These are phyloP conservation scores for Amorpha juglandis DNA, from an alignment of 2,888 invertebrate genomes.

Conservation along the genomic window DNA sequence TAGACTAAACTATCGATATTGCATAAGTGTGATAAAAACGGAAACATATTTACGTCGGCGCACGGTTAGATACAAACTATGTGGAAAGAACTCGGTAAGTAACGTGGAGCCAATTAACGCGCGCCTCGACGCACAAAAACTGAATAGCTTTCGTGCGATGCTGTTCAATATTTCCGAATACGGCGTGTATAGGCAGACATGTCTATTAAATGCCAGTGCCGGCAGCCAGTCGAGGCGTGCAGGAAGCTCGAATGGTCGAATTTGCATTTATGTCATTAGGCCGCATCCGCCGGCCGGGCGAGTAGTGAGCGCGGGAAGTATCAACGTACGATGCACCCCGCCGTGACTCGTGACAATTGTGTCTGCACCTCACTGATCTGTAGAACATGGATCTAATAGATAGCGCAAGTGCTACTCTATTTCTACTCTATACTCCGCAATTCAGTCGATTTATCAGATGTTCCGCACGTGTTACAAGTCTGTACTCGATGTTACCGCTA, in stretches of 20 bases:
- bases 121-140: constrained; percentile 29
- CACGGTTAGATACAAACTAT: constrained; percentile 48
- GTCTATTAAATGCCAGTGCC: constrained; percentile 30
- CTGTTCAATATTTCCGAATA: constrained; percentile 43
- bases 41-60: constrained; percentile 39
- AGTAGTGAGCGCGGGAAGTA: constrained; percentile 27
- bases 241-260: constrained; percentile 75
- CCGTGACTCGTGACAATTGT: constrained; percentile 27
- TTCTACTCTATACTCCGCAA: too few relatives aligned
- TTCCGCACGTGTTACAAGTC: too few relatives aligned
- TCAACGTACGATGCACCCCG: constrained; percentile 34
- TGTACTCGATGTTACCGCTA: too few relatives aligned
- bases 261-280: constrained; percentile 80
- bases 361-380: background rate
- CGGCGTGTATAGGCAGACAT: constrained; percentile 32
- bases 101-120: constrained; percentile 59
- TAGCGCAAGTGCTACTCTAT: too few relatives aligned
- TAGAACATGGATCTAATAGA: too few relatives aligned
- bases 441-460: too few relatives aligned
- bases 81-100: constrained; percentile 58
- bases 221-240: constrained; percentile 44
- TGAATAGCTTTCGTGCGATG: background rate
- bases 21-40: constrained; percentile 17
- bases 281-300: constrained; percentile 59
- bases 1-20: constrained; percentile 16